Base-by-base conservation (phyloP, 2,888 invertebrate genomes). In the Thysanoteuthis rhombus region DNA sequence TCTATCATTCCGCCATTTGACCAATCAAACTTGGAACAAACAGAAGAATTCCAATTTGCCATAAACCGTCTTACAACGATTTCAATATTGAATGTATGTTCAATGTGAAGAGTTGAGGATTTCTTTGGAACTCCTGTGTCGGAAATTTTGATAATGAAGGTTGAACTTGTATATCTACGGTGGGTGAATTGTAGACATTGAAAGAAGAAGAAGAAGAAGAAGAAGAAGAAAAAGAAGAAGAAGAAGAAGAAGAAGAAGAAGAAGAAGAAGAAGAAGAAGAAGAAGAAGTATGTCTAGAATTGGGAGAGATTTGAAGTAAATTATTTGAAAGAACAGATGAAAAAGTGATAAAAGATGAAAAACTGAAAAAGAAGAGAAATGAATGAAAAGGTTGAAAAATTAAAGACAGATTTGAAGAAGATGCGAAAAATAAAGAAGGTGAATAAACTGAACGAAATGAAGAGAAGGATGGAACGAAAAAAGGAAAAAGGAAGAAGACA, bases 1-100 rank as follows among this genome's bases (percentile, higher is more conserved):
- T 75, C n/a, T 75, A 75, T 75, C 75, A 75, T 75, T 75, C 75
- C n/a, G n/a, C 75, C 75, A 75, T n/a, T 75, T 75, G 75, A 75
- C n/a, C n/a, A 75, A 75, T 75, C 75, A 75, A n/a, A 36, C n/a
- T n/a, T 75, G 36, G n/a, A 75, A 75, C 75, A 75, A 75, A 75
- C n/a, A 75, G 75, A 75, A 75, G 75, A 75, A 75, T 75, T 75
- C 75, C 75, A 75, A 75, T 75, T 75, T 75, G 75, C 75, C n/a
- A 75, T 75, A 75, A 75, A 75, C 75, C n/a, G 6, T n/a, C n/a
- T n/a, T 75, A 75, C 75, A 75, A 75, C 75, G n/a, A 75, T 75
- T 75, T n/a, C 75, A 75, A 75, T 75, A 75, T 75, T 75, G 75
- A 36, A 75, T 75, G n/a, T 75, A 75, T 75, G 75, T 75, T 75